These are phyloP conservation scores for Gopherus evgoodei DNA, from an alignment of 2,113 vertebrate species.

Conservation along the genomic window DNA sequence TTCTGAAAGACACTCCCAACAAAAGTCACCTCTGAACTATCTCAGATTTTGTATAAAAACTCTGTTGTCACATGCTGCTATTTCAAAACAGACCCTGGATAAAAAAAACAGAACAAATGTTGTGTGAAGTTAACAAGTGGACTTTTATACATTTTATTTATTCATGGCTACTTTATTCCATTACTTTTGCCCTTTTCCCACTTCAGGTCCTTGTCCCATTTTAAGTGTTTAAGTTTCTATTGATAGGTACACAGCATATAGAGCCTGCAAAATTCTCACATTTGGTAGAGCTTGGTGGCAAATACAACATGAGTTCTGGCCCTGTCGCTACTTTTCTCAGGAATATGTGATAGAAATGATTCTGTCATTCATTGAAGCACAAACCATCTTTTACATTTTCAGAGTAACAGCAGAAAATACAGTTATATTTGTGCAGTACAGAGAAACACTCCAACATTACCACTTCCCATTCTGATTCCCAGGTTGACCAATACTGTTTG, in stretches of 20 bases:
- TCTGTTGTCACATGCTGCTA: background rate
- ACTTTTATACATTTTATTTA: conserved; percentile 53
- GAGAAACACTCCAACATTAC: background rate
- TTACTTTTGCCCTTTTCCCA: background rate
- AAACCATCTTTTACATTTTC: background rate
- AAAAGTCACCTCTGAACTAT: background rate
- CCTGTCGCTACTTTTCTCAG: background rate
- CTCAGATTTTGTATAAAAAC: background rate
- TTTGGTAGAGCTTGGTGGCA: background rate
- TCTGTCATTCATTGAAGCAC: background rate
- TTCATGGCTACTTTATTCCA: conserved; percentile 44
- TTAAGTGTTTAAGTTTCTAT: background rate
- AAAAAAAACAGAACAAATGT: fast-evolving
- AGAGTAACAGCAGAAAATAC: background rate
- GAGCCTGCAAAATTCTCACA: background rate
- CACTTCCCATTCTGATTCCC: background rate
- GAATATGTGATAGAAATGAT: background rate
- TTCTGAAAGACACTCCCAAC: background rate
- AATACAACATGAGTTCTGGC: background rate
- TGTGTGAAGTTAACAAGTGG: background rate
- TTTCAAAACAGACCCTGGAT: background rate
- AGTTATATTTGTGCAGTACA: fast-evolving
- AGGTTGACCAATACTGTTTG: background rate
- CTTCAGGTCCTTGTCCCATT: background rate
- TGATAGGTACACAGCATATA: background rate